Conservation (phyloP, 2,113 vertebrate genomes). For the Typhlomys cinereus region DNA sequence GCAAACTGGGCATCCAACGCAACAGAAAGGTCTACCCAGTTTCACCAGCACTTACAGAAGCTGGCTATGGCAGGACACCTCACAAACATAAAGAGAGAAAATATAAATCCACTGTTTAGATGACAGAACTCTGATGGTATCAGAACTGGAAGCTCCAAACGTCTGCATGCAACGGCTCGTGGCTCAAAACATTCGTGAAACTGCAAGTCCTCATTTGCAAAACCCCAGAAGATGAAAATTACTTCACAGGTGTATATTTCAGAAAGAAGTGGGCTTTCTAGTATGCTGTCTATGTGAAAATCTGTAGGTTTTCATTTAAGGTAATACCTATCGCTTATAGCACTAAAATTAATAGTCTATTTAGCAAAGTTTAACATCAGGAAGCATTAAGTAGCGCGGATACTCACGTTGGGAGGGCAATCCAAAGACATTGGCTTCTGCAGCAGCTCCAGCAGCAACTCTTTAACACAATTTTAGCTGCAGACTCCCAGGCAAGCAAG, state of each 20-base stretch:
- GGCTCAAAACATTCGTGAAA: slow-evolving; percentile 42
- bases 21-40: slow-evolving; percentile 21
- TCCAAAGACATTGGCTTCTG: slow-evolving; percentile 88
- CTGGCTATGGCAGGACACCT: not conserved
- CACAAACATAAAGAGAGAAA: slow-evolving; percentile 9
- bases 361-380: slow-evolving; percentile 73
- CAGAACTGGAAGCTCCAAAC: slow-evolving; percentile 25
- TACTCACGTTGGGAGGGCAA: slow-evolving; percentile 88
- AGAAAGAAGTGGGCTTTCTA: slow-evolving; percentile 23
- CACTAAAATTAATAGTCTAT: not conserved
- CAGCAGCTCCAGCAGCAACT: slow-evolving; percentile 88
- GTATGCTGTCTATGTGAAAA: slow-evolving; percentile 16
- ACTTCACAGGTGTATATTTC: slow-evolving; percentile 32
- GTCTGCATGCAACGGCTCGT: slow-evolving; percentile 3
- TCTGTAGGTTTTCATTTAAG: not conserved
- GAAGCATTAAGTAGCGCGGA: slow-evolving; percentile 68
- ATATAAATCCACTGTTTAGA: slow-evolving; percentile 42
- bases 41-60: not conserved
- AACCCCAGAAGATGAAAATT: slow-evolving; percentile 35
- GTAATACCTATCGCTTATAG: not conserved
- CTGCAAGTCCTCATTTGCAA: not conserved
- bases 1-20: slow-evolving; percentile 14
- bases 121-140: too few relatives aligned
- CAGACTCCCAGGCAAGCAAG: slow-evolving; percentile 87
- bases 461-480: slow-evolving; percentile 87